Evolutionary conservation across 2,113 vertebrate species (phyloP).

Genomic region (Psettodes erumei): DNA sequence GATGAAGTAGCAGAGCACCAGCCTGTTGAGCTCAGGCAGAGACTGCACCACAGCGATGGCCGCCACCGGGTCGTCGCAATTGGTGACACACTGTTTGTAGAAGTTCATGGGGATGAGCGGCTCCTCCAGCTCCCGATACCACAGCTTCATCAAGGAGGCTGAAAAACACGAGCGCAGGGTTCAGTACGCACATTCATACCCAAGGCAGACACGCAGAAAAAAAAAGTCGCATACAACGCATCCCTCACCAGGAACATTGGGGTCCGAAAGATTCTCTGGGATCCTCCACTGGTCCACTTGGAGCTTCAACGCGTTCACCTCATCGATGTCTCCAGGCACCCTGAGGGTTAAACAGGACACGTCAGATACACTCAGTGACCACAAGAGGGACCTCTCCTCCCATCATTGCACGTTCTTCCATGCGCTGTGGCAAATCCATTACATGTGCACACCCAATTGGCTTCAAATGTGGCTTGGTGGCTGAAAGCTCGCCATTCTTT

Average conservation of each 20-base stretch:
- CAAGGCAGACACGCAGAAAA: neutral
- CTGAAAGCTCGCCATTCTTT: conserved; percentile 22
- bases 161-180: neutral
- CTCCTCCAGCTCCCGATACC: conserved; percentile 93
- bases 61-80: conserved; percentile 88
- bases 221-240: neutral
- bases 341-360: conserved; percentile 69
- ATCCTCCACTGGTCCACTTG: conserved; percentile 95
- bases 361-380: conserved; percentile 54
- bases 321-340: conserved; percentile 93
- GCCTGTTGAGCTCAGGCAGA: conserved; percentile 88
- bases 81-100: conserved; percentile 90
- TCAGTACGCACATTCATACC: neutral
- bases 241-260: conserved; percentile 88
- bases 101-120: conserved; percentile 91
- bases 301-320: conserved; percentile 92
- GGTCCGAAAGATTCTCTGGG: conserved; percentile 88
- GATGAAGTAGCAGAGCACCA: conserved; percentile 93
- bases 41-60: conserved; percentile 89
- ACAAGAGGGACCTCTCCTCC: conserved; percentile 67
- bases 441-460: conserved; percentile 38
- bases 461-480: conserved; percentile 43
- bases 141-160: conserved; percentile 93
- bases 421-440: conserved; percentile 18
- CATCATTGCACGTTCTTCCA: neutral